Percentiles rank a stretch among this genome's conserved stretches.
Conservation (phyloP, 35 echinoderm and acorn worm genomes). For the Lytechinus pictus region DNA sequence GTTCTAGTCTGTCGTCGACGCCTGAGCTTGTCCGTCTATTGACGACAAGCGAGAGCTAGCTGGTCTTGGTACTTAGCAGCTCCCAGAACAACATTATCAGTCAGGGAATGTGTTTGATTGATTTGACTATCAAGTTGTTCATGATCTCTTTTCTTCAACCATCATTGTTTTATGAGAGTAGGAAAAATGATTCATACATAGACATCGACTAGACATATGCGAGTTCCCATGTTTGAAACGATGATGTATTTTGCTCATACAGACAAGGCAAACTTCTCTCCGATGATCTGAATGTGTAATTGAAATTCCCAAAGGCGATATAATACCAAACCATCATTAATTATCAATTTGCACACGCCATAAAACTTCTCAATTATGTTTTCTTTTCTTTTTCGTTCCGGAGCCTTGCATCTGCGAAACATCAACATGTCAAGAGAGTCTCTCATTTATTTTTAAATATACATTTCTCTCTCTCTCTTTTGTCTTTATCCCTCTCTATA, state of each 20-base stretch:
- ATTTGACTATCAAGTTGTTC: not conserved
- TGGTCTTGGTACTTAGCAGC: not conserved
- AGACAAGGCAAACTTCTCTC: not conserved
- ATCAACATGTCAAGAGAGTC: not conserved
- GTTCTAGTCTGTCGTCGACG: not conserved
- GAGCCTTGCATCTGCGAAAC: not conserved
- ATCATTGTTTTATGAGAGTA: conserved; percentile 7
- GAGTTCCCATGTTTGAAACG: not conserved
- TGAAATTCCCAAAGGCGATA: not conserved
- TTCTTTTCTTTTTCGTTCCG: not conserved
- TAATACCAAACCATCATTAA: not conserved
- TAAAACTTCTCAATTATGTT: conserved; percentile 13
- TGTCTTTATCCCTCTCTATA: not conserved
- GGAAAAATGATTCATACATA: conserved; percentile 16
- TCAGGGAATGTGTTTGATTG: conserved; percentile 36
- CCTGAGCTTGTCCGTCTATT: not conserved
- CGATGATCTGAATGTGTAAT: not conserved
- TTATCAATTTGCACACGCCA: conserved; percentile 1
- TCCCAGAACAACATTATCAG: not conserved
- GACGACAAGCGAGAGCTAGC: not conserved
- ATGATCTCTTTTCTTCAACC: not conserved
- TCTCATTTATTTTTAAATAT: not conserved
- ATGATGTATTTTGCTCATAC: not conserved
- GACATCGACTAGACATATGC: not conserved
- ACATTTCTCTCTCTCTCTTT: not conserved